Conservation (phyloP, 2,888 invertebrate species). For the Scrobipalpa atriplicella region DNA sequence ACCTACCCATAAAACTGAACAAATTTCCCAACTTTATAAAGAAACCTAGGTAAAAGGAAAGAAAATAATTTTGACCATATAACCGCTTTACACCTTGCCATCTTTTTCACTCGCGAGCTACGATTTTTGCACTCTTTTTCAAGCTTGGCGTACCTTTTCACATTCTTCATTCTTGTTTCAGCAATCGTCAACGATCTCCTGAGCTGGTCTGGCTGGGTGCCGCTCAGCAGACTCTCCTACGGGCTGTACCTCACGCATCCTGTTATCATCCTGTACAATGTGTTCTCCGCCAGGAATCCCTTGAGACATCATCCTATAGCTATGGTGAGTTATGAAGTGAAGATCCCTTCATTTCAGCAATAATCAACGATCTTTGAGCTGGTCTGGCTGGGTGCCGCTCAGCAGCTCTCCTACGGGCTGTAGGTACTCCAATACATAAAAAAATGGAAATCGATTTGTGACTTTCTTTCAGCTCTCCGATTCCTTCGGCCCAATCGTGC, state of each 20-base stretch:
- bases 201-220: conserved; percentile 31
- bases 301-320: conserved; percentile 22
- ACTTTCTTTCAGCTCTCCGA: conserved; percentile 30
- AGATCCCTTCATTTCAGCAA: too few relatives aligned
- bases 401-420: conserved; percentile 40
- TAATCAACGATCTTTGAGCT: conserved; percentile 33
- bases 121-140: too few relatives aligned
- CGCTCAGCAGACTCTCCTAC: conserved; percentile 39
- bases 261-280: conserved; percentile 34
- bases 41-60: too few relatives aligned
- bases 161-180: conserved; percentile 28
- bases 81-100: too few relatives aligned
- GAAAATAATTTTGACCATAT: too few relatives aligned
- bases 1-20: too few relatives aligned
- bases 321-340: conserved; percentile 35
- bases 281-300: conserved; percentile 30
- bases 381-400: conserved; percentile 34
- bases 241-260: conserved; percentile 39
- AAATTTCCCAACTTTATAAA: too few relatives aligned
- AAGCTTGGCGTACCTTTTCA: too few relatives aligned
- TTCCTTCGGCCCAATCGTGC: conserved; percentile 11
- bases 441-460: background rate
- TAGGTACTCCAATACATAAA: conserved; percentile 33
- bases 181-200: conserved; percentile 36
- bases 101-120: too few relatives aligned